A percentile compares a stretch with the other conserved stretches of the same genome.
phyloP scores from a whole-genome alignment of 2,888 invertebrate genomes.

The Marronus borbonicus region DNA sequence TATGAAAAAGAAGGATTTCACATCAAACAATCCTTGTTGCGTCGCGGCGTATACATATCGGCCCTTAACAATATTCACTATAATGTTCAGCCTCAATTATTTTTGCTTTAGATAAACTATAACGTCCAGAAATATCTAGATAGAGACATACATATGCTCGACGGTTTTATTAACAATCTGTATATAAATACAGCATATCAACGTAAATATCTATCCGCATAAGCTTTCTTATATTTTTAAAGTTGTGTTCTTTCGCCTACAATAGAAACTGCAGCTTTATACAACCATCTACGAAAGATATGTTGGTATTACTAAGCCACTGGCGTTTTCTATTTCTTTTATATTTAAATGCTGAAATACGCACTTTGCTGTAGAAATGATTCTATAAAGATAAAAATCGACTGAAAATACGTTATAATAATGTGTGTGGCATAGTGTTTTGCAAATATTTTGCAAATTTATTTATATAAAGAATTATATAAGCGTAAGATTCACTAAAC shows the following conservation, averaged over 20 bases:
- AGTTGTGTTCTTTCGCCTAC: constrained; percentile 10
- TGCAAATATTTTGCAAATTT: constrained; percentile 53
- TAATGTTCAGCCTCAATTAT: too few relatives aligned
- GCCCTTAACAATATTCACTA: too few relatives aligned
- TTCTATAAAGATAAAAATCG: constrained; percentile 48
- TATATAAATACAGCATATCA: constrained; percentile 26
- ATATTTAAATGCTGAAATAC: constrained; percentile 18
- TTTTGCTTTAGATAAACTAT: too few relatives aligned
- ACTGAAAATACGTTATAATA: constrained; percentile 52
- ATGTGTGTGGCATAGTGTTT: constrained; percentile 52
- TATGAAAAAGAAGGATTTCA: not conserved
- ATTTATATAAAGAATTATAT: constrained; percentile 51
- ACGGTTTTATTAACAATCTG: not conserved
- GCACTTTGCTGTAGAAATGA: constrained; percentile 12
- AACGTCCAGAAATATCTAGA: too few relatives aligned
- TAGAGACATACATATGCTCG: too few relatives aligned
- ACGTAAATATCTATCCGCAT: constrained; percentile 1
- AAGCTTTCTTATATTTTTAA: constrained; percentile 6
- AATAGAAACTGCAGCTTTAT: constrained; percentile 19
- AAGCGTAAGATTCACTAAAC: constrained; percentile 28
- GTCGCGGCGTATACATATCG: too few relatives aligned
- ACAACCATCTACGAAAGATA: not conserved
- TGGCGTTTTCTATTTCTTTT: constrained; percentile 1
- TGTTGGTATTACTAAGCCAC: constrained; percentile 13
- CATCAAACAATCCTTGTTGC: too few relatives aligned